Conservation (phyloP, 2,797 vertebrate genomes). For the Platalea minor region DNA sequence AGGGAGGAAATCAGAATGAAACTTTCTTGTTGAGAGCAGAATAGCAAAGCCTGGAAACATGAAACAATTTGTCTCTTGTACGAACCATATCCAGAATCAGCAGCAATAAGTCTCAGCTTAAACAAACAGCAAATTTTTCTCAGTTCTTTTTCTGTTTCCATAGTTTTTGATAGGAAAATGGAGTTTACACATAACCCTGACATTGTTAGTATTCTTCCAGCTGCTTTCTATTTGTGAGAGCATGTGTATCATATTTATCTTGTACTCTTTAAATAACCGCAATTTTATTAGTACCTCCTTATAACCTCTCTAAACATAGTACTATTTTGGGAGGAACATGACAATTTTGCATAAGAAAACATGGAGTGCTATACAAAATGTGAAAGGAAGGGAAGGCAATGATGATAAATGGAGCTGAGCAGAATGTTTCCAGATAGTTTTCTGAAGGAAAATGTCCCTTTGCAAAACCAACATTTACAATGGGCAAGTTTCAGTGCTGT, state of each 20-base stretch:
- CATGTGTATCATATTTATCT: constrained; percentile 4
- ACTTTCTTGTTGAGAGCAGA: neutral
- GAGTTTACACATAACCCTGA: constrained; percentile 21
- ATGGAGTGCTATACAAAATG: neutral
- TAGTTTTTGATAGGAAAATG: constrained; percentile 14
- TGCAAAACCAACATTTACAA: constrained; percentile 13
- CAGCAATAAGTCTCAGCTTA: constrained; percentile 19
- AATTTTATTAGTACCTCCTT: constrained; percentile 29
- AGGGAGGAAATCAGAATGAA: neutral
- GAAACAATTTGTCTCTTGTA: neutral
- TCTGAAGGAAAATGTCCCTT: neutral
- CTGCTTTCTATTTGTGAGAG: constrained; percentile 28
- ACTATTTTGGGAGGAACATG: constrained; percentile 13
- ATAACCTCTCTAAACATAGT: neutral
- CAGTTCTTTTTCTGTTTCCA: neutral
- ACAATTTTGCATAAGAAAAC: neutral
- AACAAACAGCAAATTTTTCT: neutral
- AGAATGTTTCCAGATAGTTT: neutral
- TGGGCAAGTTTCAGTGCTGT: neutral
- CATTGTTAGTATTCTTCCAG: constrained; percentile 27
- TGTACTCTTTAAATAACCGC: constrained; percentile 34
- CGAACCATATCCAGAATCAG: neutral
- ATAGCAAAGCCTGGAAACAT: neutral
- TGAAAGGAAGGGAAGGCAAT: neutral
- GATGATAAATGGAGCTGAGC: neutral